Evolutionary conservation across 2,797 vertebrate species (phyloP), one percentile per base, ranked within the genome.

Genomic region (Chrysocyon brachyurus): DNA sequence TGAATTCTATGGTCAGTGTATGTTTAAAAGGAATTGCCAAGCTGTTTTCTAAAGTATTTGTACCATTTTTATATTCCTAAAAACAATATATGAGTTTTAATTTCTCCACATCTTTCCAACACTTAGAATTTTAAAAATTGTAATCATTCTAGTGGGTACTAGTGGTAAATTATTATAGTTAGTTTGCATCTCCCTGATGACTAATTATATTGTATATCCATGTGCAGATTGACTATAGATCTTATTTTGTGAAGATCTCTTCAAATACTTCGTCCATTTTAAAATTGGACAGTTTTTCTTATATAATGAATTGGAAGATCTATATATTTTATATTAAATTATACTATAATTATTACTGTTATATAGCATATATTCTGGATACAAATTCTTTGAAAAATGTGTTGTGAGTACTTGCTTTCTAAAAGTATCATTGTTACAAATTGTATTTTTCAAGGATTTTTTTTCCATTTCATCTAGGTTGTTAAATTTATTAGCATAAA

Each of bases 211-310:
- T 64, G 49, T 26, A 3, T 54, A 75, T 56, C 31, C 77, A 33
- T 73, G 31, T 94, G 75, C 57, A 84, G 40, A 70, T 92, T 81
- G 63, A 56, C 57, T 96, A 40, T 46, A 77, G 54, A 68, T 70
- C 22, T 75, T 81, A 10, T 26, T 83, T 90, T 78, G 49, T 85
- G 57, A 96, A 77, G 33, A 59, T 64, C 10, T 79, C 36, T 94
- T 94, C 85, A 96, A 91, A 85, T 56, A 7, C 40, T 92, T 26
- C 75, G n/a, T 16, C 63, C 49, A 57, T 79, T 97, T 93, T 87
- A 64, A 82, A 57, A 77, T 8, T 84, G 52, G 5, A 33, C 49
- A 81, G 54, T 86, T 96, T 93, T 26, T 79, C 77, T 87, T 87
- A 83, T 61, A 33, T 93, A 49, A 56, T 49, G 36, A 89, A 17